Percentiles rank a stretch among this genome's conserved stretches.
Evolutionary conservation across 2,797 vertebrate genomes (phyloP).

Genomic region (Notolabrus celidotus): DNA sequence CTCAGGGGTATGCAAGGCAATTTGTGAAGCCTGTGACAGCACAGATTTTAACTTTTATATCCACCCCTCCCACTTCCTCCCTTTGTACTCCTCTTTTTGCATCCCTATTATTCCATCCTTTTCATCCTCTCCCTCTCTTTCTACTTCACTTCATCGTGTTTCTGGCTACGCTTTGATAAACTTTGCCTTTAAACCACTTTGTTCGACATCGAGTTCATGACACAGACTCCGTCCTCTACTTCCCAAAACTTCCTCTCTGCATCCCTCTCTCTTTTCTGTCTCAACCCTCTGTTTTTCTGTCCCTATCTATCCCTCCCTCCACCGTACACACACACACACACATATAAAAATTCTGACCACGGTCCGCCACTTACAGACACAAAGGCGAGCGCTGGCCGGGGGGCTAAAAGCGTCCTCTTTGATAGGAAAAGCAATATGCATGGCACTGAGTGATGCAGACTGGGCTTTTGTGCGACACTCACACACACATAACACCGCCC

Average conservation of each 20-base stretch:
- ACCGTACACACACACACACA: neutral
- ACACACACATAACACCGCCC: slow-evolving; percentile 11
- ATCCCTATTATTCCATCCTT: neutral
- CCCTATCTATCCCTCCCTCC: slow-evolving; percentile 13
- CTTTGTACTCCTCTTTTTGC: slow-evolving; percentile 5
- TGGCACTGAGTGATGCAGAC: slow-evolving; percentile 43
- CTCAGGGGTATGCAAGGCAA: slow-evolving; percentile 41
- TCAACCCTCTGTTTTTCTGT: slow-evolving; percentile 24
- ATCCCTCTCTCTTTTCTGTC: slow-evolving; percentile 11
- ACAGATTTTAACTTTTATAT: slow-evolving; percentile 44
- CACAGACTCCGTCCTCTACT: slow-evolving; percentile 9
- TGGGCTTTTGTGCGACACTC: slow-evolving; percentile 26
- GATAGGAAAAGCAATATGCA: slow-evolving; percentile 50
- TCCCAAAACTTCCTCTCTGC: neutral
- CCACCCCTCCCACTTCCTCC: slow-evolving; percentile 25
- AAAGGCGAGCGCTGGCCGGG: slow-evolving; percentile 48
- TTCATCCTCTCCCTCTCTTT: neutral
- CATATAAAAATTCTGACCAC: slow-evolving; percentile 50
- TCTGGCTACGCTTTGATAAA: slow-evolving; percentile 48
- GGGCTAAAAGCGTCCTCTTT: slow-evolving; percentile 68
- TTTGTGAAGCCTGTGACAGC: slow-evolving; percentile 48
- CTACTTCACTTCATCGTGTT: neutral
- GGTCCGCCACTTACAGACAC: slow-evolving; percentile 62
- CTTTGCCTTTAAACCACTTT: slow-evolving; percentile 64
- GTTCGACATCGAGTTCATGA: slow-evolving; percentile 27